Evolutionary conservation across 2,797 vertebrate species (phyloP), one percentile per base, ranked within the genome.

Genomic region (Crocodylus rhombifer): DNA sequence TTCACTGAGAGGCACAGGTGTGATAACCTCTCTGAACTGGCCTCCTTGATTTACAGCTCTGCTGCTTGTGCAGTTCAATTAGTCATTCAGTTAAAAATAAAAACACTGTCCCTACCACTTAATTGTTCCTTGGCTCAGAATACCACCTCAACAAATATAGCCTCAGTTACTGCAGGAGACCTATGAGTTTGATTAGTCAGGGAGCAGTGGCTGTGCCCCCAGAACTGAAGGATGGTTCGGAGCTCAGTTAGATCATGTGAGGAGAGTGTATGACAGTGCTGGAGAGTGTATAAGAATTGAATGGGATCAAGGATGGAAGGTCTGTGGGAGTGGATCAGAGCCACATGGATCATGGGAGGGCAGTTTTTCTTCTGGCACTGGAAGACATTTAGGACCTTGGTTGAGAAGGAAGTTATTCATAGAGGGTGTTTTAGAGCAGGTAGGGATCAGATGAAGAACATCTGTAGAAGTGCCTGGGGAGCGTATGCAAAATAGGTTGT

Each of bases 321-420:
- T 42, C 67, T 23, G 33, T 71, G 67, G 36, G 12, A 71, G 6
- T 71, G 33, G 6, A 23, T 71, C 67, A 71, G 67, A 71, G 21
- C 33, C 25, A 18, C 20, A 30, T 56, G 56, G 86, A 80, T 90
- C 86, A 84, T 8, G 79, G 25, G 30, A 90, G 12, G 69, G 36
- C 21, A 6, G 28, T 88, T 30, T 86, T 85, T 75, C 13, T 87
- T 94, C 91, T 91, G 57, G 77, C 91, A 60, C 87, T 78, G 77
- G 57, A 69, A 11, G 33, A 69, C 9, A 21, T 36, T 69, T 69
- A 36, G 20, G 20, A 36, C 21, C 20, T 36, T 51, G 33, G 5
- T 33, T 69, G 33, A 36, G 67, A 33, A 69, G 10, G 36, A 20
- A 69, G 7, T 36, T 4, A 13, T 36, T 69, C 33, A 14, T 33